phyloP scores from a whole-genome alignment of 2,888 invertebrate genomes.

The Hemithea aestivaria region DNA sequence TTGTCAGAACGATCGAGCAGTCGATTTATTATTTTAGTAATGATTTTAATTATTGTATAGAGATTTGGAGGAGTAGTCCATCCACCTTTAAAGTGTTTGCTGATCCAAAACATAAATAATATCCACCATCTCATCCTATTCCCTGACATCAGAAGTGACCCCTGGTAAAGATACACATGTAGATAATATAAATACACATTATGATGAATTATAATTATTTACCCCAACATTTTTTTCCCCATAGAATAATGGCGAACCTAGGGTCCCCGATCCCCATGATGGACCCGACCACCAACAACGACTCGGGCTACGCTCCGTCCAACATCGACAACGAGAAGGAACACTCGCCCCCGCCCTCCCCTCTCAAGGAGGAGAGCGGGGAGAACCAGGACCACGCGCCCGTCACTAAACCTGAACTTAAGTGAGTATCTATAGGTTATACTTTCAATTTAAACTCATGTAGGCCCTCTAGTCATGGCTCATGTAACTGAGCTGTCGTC shows the following conservation, averaged over 20 bases:
- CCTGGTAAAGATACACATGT: too few relatives aligned
- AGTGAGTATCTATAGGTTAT: conserved; percentile 46
- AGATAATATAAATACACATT: too few relatives aligned
- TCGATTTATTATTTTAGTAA: too few relatives aligned
- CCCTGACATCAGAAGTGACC: too few relatives aligned
- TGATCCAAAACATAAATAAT: too few relatives aligned
- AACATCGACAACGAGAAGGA: conserved; percentile 79
- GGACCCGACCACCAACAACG: conserved; percentile 90
- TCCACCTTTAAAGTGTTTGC: too few relatives aligned
- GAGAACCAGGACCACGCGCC: conserved; percentile 33
- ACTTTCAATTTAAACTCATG: too few relatives aligned
- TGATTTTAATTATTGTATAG: too few relatives aligned
- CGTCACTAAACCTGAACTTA: conserved; percentile 59
- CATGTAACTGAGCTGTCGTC: conserved; percentile 45
- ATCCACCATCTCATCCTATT: too few relatives aligned
- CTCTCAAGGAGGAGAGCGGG: conserved; percentile 43
- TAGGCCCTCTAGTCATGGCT: too few relatives aligned
- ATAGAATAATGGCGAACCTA: conserved; percentile 70
- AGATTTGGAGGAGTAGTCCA: too few relatives aligned
- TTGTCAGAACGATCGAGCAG: too few relatives aligned
- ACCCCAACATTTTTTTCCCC: conserved; percentile 2
- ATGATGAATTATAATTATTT: neutral
- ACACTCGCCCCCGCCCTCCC: conserved; percentile 78
- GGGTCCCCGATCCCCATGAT: conserved; percentile 81
- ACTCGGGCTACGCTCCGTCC: conserved; percentile 89